Conservation (phyloP, 2,888 invertebrate genomes). For the Nomada ferruginata region DNA sequence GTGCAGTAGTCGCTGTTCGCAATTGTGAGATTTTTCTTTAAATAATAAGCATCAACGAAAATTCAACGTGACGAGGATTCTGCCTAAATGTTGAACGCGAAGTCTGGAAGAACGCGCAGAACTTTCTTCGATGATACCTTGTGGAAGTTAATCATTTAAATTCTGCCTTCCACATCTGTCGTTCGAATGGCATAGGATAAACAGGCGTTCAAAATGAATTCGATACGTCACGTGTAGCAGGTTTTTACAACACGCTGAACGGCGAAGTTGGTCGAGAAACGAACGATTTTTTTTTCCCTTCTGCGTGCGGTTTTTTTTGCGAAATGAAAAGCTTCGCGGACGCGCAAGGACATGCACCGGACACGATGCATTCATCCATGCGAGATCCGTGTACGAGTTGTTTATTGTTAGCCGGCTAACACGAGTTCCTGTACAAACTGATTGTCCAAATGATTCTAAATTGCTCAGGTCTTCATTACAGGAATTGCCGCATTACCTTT, state of each 20-base stretch:
- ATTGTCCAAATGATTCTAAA: slow-evolving; percentile 51
- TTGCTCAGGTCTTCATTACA: slow-evolving; percentile 31
- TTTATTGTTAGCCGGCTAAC: slow-evolving; percentile 58
- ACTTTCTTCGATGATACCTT: neutral
- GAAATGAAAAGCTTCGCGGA: slow-evolving; percentile 64
- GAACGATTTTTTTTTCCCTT: neutral
- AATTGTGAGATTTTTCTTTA: too few species aligned
- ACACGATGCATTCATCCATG: slow-evolving; percentile 73
- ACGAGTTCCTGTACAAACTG: slow-evolving; percentile 48
- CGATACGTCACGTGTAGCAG: neutral
- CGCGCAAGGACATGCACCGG: slow-evolving; percentile 77
- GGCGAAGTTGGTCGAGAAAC: neutral
- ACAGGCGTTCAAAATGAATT: too few species aligned
- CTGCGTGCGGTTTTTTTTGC: slow-evolving; percentile 26
- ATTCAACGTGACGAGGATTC: too few species aligned
- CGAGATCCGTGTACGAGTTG: slow-evolving; percentile 52
- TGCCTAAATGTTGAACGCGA: neutral
- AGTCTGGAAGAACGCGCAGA: neutral
- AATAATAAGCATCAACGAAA: too few species aligned
- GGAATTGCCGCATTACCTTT: slow-evolving; percentile 39
- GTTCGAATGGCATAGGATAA: neutral
- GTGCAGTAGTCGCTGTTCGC: too few species aligned
- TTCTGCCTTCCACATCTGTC: neutral
- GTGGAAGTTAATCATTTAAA: neutral
- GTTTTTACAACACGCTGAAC: neutral